These are phyloP conservation scores for Philotrypesis tridentata DNA, from an alignment of 1,140 invertebrate species.

Conservation along the genomic window DNA sequence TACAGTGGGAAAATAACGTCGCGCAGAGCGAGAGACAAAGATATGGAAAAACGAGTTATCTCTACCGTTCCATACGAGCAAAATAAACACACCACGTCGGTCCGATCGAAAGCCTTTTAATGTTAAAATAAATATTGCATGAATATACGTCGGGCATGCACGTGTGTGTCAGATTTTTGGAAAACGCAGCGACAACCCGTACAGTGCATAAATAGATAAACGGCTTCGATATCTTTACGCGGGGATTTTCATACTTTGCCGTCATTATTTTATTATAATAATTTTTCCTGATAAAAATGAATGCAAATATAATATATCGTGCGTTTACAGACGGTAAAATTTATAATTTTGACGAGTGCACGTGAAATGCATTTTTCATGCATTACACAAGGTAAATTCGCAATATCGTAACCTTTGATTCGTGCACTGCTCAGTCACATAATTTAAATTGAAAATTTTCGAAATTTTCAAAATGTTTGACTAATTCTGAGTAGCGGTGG, in stretches of 20 bases:
- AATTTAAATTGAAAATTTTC: too few relatives aligned
- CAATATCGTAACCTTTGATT: too few relatives aligned
- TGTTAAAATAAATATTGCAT: not conserved
- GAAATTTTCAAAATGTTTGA: too few relatives aligned
- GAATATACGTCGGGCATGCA: not conserved
- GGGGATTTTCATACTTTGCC: constrained; percentile 22
- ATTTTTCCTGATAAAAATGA: too few relatives aligned
- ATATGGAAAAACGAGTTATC: not conserved
- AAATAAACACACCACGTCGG: constrained; percentile 17
- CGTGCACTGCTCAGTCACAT: too few relatives aligned
- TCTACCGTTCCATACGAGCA: not conserved
- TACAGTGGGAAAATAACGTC: not conserved
- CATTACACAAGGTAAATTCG: too few relatives aligned
- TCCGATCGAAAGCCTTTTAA: constrained; percentile 3
- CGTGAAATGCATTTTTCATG: too few relatives aligned
- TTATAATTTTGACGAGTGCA: too few relatives aligned
- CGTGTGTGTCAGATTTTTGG: not conserved
- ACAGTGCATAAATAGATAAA: constrained; percentile 38
- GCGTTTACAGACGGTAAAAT: too few relatives aligned
- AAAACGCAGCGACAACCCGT: not conserved
- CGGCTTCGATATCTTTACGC: constrained; percentile 2
- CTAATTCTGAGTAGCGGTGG: too few relatives aligned
- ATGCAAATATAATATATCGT: too few relatives aligned
- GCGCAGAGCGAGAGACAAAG: not conserved
- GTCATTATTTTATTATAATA: constrained; percentile 28